phyloP scores from a whole-genome alignment of 1,140 invertebrate species.

The Papilio xuthus region DNA sequence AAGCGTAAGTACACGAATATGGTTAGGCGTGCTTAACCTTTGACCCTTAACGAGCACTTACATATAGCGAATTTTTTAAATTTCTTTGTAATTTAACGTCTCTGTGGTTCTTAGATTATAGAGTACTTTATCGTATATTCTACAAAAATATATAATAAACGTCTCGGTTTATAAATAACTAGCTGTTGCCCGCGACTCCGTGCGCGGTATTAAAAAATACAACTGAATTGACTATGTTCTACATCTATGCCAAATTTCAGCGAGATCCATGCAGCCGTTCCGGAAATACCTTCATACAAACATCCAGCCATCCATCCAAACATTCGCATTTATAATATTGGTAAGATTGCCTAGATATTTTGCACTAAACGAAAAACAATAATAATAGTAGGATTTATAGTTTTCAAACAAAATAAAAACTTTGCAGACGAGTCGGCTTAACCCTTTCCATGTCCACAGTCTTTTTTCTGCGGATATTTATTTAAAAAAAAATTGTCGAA shows the following conservation, averaged over 20 bases:
- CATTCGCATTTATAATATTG: too few relatives aligned
- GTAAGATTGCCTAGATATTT: not conserved
- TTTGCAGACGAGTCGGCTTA: not conserved
- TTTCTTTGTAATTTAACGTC: not conserved
- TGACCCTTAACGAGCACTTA: conserved; percentile 50
- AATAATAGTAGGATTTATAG: not conserved
- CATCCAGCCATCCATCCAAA: too few relatives aligned
- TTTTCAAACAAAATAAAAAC: not conserved
- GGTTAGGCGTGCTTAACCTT: conserved; percentile 54
- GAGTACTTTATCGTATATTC: not conserved
- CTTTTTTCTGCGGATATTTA: too few relatives aligned
- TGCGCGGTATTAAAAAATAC: too few relatives aligned
- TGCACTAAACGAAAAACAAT: not conserved
- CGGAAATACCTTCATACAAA: too few relatives aligned
- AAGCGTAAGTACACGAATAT: conserved; percentile 45
- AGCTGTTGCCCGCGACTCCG: too few relatives aligned
- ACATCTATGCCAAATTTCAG: too few relatives aligned
- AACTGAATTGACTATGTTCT: too few relatives aligned
- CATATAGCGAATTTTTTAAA: conserved; percentile 47
- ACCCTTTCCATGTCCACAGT: not conserved
- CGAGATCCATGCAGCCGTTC: too few relatives aligned
- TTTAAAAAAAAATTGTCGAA: not conserved
- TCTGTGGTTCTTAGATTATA: not conserved
- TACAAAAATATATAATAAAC: not conserved
- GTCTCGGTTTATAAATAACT: not conserved